Base-by-base conservation (phyloP, 2,113 vertebrate species). In the Vireo altiloquus region DNA sequence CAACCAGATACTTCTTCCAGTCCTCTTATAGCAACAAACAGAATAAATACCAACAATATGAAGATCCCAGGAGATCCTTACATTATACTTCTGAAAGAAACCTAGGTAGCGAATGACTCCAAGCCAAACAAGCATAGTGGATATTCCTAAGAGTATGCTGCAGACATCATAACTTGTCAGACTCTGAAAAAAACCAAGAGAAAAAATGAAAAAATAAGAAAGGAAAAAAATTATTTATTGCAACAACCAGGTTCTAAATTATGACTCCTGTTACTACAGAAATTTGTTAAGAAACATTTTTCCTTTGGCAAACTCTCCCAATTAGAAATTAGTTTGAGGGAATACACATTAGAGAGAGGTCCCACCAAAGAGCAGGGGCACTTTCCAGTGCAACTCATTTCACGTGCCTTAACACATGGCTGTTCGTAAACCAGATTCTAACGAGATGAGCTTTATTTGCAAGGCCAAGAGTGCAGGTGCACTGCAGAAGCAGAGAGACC, bases 51-150 rank as follows among this genome's bases (percentile, higher is more conserved):
- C 94, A 96, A 93, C 53, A 92, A 75, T n/a, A 75, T 15, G 49
- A 90, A 94, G 57, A 90, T 68, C 89, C n/a, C 15, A 50, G 54
- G 39, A 47, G 81, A 66, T 80, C 84, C 99, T 98, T 98, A 99
- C 99, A 47, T 99, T 99, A 88, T 99, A 99, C 97, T 99, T 99
- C 97, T 98, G 98, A 97, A 99, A 99, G 98, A 99, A 99, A 90
- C 99, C 98, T 28, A 99, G 97, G 96, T 99, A 99, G 31, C 98
- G 98, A 87, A 99, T 98, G 59, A 99, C 99, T 77, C 99, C 99
- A 23, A 99, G 97, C 99, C 99, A 99, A 61, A 99, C 99, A 0
- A 99, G 97, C 98, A 99, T 98, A 4, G 99, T 99, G 20, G 99
- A 98, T 16, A 98, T 99, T 88, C 99, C 99, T 40, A 99, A 96